These are phyloP conservation scores for Galerucella calmariensis DNA, from an alignment of 2,888 invertebrate species.

Conservation along the genomic window DNA sequence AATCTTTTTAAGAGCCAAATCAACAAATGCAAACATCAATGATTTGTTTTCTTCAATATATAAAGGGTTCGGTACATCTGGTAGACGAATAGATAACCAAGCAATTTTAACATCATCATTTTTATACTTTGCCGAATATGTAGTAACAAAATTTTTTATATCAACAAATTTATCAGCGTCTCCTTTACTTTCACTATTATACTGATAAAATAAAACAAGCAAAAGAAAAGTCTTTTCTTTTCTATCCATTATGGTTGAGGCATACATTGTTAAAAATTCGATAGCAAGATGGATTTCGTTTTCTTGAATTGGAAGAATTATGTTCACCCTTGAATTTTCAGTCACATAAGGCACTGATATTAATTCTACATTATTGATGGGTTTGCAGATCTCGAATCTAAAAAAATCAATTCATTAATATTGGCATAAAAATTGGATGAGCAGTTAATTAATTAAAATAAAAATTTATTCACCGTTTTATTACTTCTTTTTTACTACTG, in stretches of 20 bases:
- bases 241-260: slow-evolving; percentile 70
- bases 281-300: slow-evolving; percentile 69
- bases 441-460: not conserved
- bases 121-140: slow-evolving; percentile 73
- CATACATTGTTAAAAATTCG: slow-evolving; percentile 79
- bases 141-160: slow-evolving; percentile 73
- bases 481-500: slow-evolving; percentile 63
- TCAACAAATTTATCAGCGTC: slow-evolving; percentile 60
- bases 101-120: slow-evolving; percentile 75
- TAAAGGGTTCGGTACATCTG: slow-evolving; percentile 53
- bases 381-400: slow-evolving; percentile 84
- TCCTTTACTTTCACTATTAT: slow-evolving; percentile 73
- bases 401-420: slow-evolving; percentile 37
- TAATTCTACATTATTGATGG: slow-evolving; percentile 88
- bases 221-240: slow-evolving; percentile 83
- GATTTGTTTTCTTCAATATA: slow-evolving; percentile 58
- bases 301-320: slow-evolving; percentile 78
- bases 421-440: not conserved
- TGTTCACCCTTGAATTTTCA: slow-evolving; percentile 85
- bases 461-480: slow-evolving; percentile 65
- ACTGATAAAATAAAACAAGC: slow-evolving; percentile 77
- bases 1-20: slow-evolving; percentile 77
- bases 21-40: slow-evolving; percentile 72
- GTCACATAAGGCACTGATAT: slow-evolving; percentile 95
- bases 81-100: slow-evolving; percentile 77